A percentile compares a stretch with the other conserved stretches of the same genome.
These are phyloP conservation scores for Takifugu ocellatus DNA, from an alignment of 2,797 vertebrate species.

Conservation along the genomic window DNA sequence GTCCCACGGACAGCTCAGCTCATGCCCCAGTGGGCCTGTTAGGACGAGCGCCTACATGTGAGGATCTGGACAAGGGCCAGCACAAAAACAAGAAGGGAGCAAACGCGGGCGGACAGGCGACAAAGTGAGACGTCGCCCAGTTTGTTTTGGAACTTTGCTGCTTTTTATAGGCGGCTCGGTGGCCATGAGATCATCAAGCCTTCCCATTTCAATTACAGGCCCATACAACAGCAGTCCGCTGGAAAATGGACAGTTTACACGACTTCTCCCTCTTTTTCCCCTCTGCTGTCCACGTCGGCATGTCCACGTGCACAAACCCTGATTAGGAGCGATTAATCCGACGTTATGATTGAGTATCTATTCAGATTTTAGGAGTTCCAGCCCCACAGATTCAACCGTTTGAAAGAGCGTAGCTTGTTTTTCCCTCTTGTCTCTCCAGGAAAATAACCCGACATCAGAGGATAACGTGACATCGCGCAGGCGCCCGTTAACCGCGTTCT, in stretches of 20 bases:
- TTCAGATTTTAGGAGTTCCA: too few species aligned
- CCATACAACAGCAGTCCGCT: slow-evolving; percentile 12
- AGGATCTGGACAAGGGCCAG: slow-evolving; percentile 63
- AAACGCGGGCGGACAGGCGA: slow-evolving; percentile 67
- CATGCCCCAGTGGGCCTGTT: slow-evolving; percentile 73
- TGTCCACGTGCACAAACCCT: background rate
- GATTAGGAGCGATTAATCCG: too few species aligned
- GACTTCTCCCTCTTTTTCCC: background rate
- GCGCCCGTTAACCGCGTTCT: slow-evolving; percentile 32
- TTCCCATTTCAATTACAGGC: slow-evolving; percentile 42
- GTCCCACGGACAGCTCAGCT: slow-evolving; percentile 71
- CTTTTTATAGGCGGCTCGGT: slow-evolving; percentile 42
- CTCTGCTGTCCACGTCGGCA: background rate
- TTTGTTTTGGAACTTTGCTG: slow-evolving; percentile 62
- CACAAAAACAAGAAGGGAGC: slow-evolving; percentile 68
- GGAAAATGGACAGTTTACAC: slow-evolving; percentile 6
- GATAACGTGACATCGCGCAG: slow-evolving; percentile 17
- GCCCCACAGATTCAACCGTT: too few species aligned
- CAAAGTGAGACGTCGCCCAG: slow-evolving; percentile 65
- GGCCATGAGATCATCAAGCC: slow-evolving; percentile 38
- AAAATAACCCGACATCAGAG: slow-evolving; percentile 2
- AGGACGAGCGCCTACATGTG: slow-evolving; percentile 70
- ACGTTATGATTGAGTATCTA: too few species aligned
- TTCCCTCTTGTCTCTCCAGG: too few species aligned
- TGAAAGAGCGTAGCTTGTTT: too few species aligned